Evolutionary conservation across 2,797 vertebrate genomes (phyloP), one percentile per base, ranked within the genome.

Genomic region (Erpetoichthys calabaricus): DNA sequence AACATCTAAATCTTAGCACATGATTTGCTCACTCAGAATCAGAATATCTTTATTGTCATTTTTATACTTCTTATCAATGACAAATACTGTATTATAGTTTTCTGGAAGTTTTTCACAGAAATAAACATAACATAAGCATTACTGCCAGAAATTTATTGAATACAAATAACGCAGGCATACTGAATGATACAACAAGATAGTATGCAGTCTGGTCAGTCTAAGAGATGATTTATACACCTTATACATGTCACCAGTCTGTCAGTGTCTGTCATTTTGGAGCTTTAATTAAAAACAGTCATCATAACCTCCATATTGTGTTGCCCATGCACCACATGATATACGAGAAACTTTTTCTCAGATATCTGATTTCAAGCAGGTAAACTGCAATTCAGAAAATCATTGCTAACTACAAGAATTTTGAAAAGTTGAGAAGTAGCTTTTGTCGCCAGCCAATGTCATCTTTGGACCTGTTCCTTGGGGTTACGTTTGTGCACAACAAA

Each of bases 231-330:
- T 83, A 85, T 86, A 78, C 70, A 72, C 76, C 73, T 73, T 64
- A 67, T 65, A 68, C 68, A 70, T 70, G 72, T 75, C 72, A 79
- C 68, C 57, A 76, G 76, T 77, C 80, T 78, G 70, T 77, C 69
- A 72, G 79, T 83, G 81, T 86, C 84, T 81, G 78, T 83, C 84
- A 87, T 78, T 75, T 82, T 82, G 75, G 80, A 82, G 81, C 82
- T 89, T 87, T 89, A 91, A 93, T 91, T 89, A 89, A 89, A 86
- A 85, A 82, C 81, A 80, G 86, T 85, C 85, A 86, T 86, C 88
- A 86, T 73, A 76, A 65, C 80, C 84, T 84, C 82, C 85, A 89
- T 85, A 88, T 76, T 80, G 85, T 85, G 90, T 88, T 91, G 89
- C 88, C 67, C 5, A 59, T 70, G 61, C 76, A 83, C 89, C 82